Percentiles rank a stretch among this genome's conserved stretches.
These are phyloP conservation scores for Eubasilissa regina DNA, from an alignment of 1,140 invertebrate species.

Conservation along the genomic window DNA sequence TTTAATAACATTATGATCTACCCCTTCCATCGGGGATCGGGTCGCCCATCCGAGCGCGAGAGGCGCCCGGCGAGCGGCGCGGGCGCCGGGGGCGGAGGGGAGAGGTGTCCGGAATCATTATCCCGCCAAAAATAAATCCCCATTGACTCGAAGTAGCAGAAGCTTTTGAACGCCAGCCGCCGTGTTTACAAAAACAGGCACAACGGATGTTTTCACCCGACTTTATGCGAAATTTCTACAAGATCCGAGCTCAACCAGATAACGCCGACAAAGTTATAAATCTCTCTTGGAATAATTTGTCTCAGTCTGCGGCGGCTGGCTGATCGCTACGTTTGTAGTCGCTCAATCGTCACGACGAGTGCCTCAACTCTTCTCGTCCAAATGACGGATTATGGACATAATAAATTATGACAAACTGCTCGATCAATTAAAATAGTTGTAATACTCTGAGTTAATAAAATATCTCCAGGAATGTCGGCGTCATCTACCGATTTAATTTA, in stretches of 20 bases:
- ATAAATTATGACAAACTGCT: no score
- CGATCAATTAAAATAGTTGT: no score
- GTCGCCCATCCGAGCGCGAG: background rate
- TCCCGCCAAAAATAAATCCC: slow-evolving; percentile 48
- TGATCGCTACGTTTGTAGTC: no score
- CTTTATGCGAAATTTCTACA: slow-evolving; percentile 26
- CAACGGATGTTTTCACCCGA: slow-evolving; percentile 19
- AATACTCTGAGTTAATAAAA: no score
- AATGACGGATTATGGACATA: no score
- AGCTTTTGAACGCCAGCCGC: slow-evolving; percentile 15
- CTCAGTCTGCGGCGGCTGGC: no score
- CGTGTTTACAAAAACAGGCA: slow-evolving; percentile 20
- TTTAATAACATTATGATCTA: no score
- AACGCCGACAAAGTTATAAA: background rate
- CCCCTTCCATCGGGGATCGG: background rate
- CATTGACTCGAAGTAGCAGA: slow-evolving; percentile 40
- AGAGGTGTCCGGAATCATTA: slow-evolving; percentile 31
- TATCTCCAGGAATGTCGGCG: no score
- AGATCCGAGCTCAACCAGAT: background rate
- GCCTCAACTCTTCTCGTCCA: no score
- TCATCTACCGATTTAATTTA: no score
- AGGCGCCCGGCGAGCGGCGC: background rate
- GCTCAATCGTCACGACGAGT: no score
- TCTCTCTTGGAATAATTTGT: no score
- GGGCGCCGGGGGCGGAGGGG: background rate